These are phyloP conservation scores for Plestiodon gilberti DNA, from an alignment of 2,113 vertebrate species.

Conservation along the genomic window DNA sequence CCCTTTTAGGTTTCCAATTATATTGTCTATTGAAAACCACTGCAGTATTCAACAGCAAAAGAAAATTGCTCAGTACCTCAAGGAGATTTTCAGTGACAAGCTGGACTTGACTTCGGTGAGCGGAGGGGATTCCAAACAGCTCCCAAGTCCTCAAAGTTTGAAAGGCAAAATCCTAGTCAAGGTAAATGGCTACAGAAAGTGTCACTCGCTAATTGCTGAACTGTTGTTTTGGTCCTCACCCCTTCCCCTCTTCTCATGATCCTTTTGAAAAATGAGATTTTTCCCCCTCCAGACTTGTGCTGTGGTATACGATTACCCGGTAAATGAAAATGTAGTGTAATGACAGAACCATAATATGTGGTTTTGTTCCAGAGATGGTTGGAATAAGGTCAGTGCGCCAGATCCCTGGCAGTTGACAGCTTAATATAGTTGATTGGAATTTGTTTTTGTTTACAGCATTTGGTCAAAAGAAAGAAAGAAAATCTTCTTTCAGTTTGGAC, in stretches of 20 bases:
- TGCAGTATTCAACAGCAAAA: conserved; percentile 95
- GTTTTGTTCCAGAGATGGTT: neutral
- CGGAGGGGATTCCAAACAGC: conserved; percentile 82
- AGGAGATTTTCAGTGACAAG: conserved; percentile 91
- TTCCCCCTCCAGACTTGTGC: no score
- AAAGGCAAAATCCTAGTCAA: conserved; percentile 97
- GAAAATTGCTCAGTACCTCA: conserved; percentile 94
- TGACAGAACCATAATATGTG: neutral
- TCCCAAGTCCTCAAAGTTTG: conserved; percentile 90
- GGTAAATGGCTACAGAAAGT: conserved; percentile 74
- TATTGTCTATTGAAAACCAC: conserved; percentile 96
- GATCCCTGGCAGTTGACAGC: neutral
- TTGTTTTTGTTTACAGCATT: neutral
- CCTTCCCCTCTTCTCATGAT: neutral
- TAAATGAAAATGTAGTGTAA: neutral
- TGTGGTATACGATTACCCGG: neutral
- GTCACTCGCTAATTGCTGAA: neutral
- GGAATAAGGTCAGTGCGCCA: neutral
- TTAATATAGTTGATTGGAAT: neutral
- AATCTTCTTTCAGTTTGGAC: neutral
- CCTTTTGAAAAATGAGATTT: neutral
- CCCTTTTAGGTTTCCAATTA: conserved; percentile 88
- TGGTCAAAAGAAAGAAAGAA: neutral
- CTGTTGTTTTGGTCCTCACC: neutral
- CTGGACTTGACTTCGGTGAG: conserved; percentile 85